phyloP scores from a whole-genome alignment of 2,797 vertebrate genomes.

The Sebastes minor region DNA sequence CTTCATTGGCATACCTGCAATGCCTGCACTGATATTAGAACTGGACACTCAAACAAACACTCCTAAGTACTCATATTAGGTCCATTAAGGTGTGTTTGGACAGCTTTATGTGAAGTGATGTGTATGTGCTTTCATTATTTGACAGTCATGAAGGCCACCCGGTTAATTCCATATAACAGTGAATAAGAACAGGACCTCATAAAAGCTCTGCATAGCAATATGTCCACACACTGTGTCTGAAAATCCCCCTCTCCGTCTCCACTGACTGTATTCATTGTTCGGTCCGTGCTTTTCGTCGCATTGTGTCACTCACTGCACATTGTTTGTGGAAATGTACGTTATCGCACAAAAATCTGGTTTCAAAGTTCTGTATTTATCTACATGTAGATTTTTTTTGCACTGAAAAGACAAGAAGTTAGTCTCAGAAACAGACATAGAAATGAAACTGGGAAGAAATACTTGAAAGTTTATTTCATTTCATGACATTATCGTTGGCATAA shows the following conservation, averaged over 20 bases:
- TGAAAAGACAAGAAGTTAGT: not conserved
- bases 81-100: constrained; percentile 36
- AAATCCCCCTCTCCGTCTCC: not conserved
- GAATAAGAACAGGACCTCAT: constrained; percentile 31
- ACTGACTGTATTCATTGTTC: not conserved
- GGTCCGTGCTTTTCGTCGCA: not conserved
- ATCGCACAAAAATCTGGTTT: not conserved
- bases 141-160: constrained; percentile 26
- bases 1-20: not conserved
- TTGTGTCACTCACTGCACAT: not conserved
- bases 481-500: not conserved
- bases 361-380: not conserved
- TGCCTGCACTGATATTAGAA: not conserved
- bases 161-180: constrained; percentile 2
- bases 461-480: not conserved
- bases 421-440: not conserved
- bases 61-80: not conserved
- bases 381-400: not conserved
- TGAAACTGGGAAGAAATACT: not conserved
- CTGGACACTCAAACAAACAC: not conserved
- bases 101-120: constrained; percentile 23
- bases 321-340: not conserved
- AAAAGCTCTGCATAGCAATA: not conserved
- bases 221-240: not conserved
- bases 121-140: constrained; percentile 14